Conservation (phyloP, 1,140 invertebrate genomes). For the Paraescarpia echinospica region DNA sequence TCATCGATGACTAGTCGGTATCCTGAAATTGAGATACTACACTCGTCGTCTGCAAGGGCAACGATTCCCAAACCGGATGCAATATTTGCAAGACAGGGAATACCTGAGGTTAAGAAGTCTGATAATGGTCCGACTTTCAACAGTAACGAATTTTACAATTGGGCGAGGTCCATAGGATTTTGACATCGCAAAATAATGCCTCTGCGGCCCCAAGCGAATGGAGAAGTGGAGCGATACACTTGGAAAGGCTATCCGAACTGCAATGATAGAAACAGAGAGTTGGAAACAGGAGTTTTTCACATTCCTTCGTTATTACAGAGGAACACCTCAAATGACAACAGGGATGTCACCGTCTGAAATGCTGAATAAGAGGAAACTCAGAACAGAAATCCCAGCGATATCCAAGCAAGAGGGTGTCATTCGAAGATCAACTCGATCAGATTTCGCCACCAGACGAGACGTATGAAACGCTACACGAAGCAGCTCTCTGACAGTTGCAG, state of each 20-base stretch:
- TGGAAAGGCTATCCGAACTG: constrained; percentile 23
- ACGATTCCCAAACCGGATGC: constrained; percentile 19
- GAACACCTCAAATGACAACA: constrained; percentile 18
- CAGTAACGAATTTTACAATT: too few relatives aligned
- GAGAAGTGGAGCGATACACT: neutral
- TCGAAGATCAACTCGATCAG: too few relatives aligned
- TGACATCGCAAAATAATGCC: neutral
- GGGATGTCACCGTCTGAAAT: constrained; percentile 24
- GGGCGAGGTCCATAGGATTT: too few relatives aligned
- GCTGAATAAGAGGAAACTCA: too few relatives aligned
- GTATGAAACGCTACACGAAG: too few relatives aligned
- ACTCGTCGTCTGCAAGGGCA: neutral
- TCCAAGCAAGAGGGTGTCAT: too few relatives aligned
- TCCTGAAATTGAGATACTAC: constrained; percentile 19
- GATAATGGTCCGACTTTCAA: too few relatives aligned
- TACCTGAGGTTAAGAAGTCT: neutral
- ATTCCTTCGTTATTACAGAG: constrained; percentile 22
- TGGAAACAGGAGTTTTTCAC: constrained; percentile 30
- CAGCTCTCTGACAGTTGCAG: too few relatives aligned
- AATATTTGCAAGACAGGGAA: constrained; percentile 10
- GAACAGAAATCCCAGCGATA: too few relatives aligned
- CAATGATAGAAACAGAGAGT: constrained; percentile 15
- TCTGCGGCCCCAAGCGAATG: constrained; percentile 18
- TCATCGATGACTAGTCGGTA: constrained; percentile 15
- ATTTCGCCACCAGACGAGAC: too few relatives aligned